Percentiles rank a stretch among this genome's conserved stretches.
phyloP scores from a whole-genome alignment of 2,888 invertebrate species.

The Octonoba sinensis region DNA sequence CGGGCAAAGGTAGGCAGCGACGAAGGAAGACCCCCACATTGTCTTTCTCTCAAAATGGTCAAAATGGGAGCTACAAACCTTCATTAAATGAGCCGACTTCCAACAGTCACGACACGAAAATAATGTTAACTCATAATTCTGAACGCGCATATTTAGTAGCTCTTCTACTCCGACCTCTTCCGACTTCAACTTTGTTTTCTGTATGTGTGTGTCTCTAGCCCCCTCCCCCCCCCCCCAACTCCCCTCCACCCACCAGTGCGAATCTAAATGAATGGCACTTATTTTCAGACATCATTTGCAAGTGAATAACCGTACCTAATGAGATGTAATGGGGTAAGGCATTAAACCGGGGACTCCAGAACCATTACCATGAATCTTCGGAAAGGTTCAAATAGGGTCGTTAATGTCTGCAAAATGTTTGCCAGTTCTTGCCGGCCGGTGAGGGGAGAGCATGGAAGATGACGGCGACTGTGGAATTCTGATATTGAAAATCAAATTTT shows the following conservation, averaged over 20 bases:
- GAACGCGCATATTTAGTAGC: slow-evolving; percentile 32
- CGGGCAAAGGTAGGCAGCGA: background rate
- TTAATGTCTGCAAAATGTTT: slow-evolving; percentile 29
- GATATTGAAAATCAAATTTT: slow-evolving; percentile 47
- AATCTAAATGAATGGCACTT: slow-evolving; percentile 42
- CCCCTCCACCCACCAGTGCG: slow-evolving; percentile 5
- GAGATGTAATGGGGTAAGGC: slow-evolving; percentile 52
- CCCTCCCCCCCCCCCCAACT: background rate
- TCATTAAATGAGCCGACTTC: slow-evolving; percentile 31
- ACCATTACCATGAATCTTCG: slow-evolving; percentile 33
- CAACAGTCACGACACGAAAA: slow-evolving; percentile 12
- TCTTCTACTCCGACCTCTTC: background rate
- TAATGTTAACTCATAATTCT: slow-evolving; percentile 40
- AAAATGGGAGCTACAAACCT: slow-evolving; percentile 41
- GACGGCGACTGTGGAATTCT: slow-evolving; percentile 5
- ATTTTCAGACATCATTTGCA: slow-evolving; percentile 43
- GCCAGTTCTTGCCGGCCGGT: background rate
- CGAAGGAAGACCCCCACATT: background rate
- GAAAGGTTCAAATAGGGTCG: slow-evolving; percentile 25
- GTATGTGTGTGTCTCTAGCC: background rate
- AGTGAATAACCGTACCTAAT: slow-evolving; percentile 50
- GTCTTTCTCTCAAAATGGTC: slow-evolving; percentile 23
- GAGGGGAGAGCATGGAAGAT: background rate
- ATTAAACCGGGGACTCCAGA: slow-evolving; percentile 26
- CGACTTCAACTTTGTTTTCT: slow-evolving; percentile 37